Evolutionary conservation across 37 sponge, comb jelly and placozoan species (phyloP).

Genomic region (Dysidea cf. avara): DNA sequence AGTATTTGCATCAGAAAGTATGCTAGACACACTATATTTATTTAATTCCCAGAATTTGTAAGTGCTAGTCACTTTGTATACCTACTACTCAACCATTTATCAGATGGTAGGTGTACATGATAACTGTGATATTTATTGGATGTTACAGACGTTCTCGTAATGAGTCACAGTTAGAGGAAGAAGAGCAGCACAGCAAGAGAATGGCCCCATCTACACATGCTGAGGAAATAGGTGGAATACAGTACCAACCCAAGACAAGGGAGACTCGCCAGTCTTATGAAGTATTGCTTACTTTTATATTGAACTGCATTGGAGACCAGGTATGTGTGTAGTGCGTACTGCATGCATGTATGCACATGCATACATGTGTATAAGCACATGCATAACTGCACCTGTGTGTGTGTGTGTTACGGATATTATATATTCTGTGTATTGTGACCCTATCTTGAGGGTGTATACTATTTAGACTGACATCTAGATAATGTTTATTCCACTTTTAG

Average conservation of each 20-base stretch:
- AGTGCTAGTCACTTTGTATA: too few species aligned
- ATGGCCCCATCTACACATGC: too few species aligned
- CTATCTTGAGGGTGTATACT: background rate
- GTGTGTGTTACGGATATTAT: background rate
- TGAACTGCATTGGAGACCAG: slow-evolving; percentile 86
- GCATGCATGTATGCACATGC: background rate
- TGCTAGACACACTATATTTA: too few species aligned
- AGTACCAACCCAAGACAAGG: slow-evolving; percentile 76
- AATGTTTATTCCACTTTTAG: slow-evolving; percentile 21
- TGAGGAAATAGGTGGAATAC: slow-evolving; percentile 64
- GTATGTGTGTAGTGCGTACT: slow-evolving; percentile 20
- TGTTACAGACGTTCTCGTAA: too few species aligned
- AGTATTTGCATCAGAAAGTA: too few species aligned
- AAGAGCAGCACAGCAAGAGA: too few species aligned
- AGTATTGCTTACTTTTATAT: slow-evolving; percentile 90
- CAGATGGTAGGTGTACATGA: too few species aligned
- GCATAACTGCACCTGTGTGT: too few species aligned
- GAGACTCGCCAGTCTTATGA: slow-evolving; percentile 80
- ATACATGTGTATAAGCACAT: background rate
- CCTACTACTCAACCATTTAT: too few species aligned
- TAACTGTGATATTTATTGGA: too few species aligned
- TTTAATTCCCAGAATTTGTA: too few species aligned
- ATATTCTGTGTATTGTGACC: background rate
- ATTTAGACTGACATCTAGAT: background rate
- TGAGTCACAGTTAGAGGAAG: too few species aligned